Evolutionary conservation across 2,797 vertebrate species (phyloP), one percentile per base, ranked within the genome.

Genomic region (Crocidura indochinensis): DNA sequence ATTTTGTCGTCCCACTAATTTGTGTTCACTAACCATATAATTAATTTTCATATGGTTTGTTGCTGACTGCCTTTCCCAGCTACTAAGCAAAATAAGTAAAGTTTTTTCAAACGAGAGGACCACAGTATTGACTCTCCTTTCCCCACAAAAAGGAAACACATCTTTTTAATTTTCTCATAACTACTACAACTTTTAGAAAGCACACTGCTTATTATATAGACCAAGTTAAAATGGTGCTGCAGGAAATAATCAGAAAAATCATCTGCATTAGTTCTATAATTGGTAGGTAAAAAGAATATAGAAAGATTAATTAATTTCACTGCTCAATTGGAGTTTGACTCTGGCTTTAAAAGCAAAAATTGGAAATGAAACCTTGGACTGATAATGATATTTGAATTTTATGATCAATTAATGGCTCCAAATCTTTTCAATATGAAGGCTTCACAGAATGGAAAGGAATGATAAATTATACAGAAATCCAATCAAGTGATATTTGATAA

Each of bases 221-320:
- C 20, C 49, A 27, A 49, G 46, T 80, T 46, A 86, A 86, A 91
- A 74, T n/a, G 84, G 10, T 71, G 38, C 51, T 87, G 17, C 6
- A 94, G 72, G 78, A 94, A 90, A 51, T 82, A 38, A 77, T 87
- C 27, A 75, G 77, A 88, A 90, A 86, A 71, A 47, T 31, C 19
- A 87, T 92, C 44, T 0, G 2, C 15, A 47, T 90, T 83, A 94
- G 27, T n/a, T 3, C 26, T 91, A 6, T 78, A 92, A 77, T 82
- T 89, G 38, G 60, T 29, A 75, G 49, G 87, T 92, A 77, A 87
- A 67, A 24, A 80, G 72, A 89, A 62, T 81, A 91, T 49, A 81
- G 79, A 74, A 88, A 38, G 31, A 92, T 94, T 92, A 96, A 94
- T 94, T 95, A 94, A 93, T 93, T 95, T 88, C 49, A 38, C 53